A percentile compares a stretch with the other conserved stretches of the same genome.
Evolutionary conservation across 2,113 vertebrate species (phyloP).

Genomic region (Lipophrys pholis): DNA sequence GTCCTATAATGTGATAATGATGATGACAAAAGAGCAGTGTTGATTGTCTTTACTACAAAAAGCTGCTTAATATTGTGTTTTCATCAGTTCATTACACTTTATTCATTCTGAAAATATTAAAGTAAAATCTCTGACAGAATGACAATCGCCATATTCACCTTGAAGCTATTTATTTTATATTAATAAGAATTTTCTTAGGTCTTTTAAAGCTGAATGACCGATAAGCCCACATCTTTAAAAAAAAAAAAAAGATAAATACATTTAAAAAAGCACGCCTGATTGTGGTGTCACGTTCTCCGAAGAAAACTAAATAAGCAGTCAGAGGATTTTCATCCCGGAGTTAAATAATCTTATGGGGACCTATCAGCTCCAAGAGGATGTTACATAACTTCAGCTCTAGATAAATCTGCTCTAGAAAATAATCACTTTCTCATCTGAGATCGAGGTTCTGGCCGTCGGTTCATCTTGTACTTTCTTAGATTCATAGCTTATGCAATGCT

Average conservation of each 20-base stretch:
- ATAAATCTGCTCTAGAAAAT: constrained; percentile 17
- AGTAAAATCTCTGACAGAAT: too few species aligned
- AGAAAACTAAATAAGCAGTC: not conserved
- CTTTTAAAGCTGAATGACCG: not conserved
- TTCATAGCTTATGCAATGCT: not conserved
- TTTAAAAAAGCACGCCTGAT: not conserved
- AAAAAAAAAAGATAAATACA: too few species aligned
- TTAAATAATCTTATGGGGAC: constrained; percentile 31
- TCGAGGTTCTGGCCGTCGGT: constrained; percentile 9
- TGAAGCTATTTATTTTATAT: too few species aligned
- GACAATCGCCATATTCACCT: too few species aligned
- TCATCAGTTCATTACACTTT: too few species aligned
- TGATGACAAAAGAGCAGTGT: not conserved
- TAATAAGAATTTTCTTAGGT: too few species aligned
- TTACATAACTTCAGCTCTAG: constrained; percentile 34
- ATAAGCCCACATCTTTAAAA: not conserved
- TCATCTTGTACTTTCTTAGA: constrained; percentile 24
- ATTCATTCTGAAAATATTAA: too few species aligned
- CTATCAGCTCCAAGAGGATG: not conserved
- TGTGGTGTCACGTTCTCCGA: constrained; percentile 14
- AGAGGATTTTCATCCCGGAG: constrained; percentile 39
- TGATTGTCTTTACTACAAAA: too few species aligned
- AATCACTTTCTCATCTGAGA: constrained; percentile 9
- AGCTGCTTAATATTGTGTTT: not conserved
- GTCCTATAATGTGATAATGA: too few species aligned